These are phyloP conservation scores for Semotilus atromaculatus DNA, from an alignment of 2,797 vertebrate species.

Conservation along the genomic window DNA sequence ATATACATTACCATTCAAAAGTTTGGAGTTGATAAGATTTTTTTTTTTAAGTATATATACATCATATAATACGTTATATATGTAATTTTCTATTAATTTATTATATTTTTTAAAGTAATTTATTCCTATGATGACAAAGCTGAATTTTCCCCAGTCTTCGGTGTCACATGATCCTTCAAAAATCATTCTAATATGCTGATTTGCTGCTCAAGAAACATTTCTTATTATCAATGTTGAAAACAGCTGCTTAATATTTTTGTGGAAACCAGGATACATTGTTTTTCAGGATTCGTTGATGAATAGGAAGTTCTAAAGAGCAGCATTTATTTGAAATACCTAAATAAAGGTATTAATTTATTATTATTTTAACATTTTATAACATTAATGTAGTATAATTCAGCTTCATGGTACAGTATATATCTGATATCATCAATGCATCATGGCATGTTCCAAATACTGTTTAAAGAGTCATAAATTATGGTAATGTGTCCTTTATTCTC, in stretches of 20 bases:
- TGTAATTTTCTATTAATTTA: too few relatives aligned
- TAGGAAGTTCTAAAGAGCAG: not conserved
- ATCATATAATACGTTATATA: too few relatives aligned
- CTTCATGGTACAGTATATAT: not conserved
- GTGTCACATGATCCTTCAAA: not conserved
- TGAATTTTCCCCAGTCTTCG: not conserved
- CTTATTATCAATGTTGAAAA: not conserved
- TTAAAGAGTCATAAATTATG: not conserved
- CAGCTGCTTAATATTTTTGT: too few relatives aligned
- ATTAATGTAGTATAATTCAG: not conserved
- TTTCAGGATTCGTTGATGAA: not conserved
- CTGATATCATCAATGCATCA: not conserved
- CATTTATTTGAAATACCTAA: not conserved
- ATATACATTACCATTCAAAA: not conserved
- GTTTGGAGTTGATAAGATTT: too few relatives aligned
- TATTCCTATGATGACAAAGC: too few relatives aligned
- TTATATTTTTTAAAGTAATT: too few relatives aligned
- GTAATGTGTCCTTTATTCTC: slow-evolving; percentile 36
- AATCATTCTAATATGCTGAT: not conserved
- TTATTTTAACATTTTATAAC: not conserved
- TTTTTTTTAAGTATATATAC: too few relatives aligned
- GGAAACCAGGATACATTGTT: not conserved
- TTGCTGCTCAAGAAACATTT: not conserved
- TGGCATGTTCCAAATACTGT: not conserved
- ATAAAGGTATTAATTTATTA: not conserved